Evolutionary conservation across 2,888 invertebrate genomes (phyloP).

Genomic region (Horisme vitalbata): DNA sequence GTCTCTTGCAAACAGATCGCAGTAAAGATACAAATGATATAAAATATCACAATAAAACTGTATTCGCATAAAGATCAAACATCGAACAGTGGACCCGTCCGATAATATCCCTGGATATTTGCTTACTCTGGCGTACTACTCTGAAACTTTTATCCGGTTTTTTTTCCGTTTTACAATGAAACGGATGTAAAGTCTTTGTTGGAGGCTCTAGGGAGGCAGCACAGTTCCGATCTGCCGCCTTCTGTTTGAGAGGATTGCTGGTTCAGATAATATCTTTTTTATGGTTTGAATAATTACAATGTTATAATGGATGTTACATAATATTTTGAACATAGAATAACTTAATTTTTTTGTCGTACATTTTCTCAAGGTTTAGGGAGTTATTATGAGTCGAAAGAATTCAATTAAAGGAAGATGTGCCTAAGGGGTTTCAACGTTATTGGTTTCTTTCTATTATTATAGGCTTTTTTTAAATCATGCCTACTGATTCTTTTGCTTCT

Average conservation of each 20-base stretch:
- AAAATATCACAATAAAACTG: constrained; percentile 25
- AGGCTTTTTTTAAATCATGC: too few relatives aligned
- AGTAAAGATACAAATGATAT: constrained; percentile 18
- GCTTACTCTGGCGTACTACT: constrained; percentile 25
- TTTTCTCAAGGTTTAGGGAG: too few relatives aligned
- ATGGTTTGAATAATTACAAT: neutral
- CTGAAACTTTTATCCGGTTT: constrained; percentile 17
- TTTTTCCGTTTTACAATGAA: constrained; percentile 15
- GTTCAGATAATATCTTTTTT: neutral
- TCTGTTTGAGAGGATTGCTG: constrained; percentile 7
- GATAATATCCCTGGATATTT: constrained; percentile 30
- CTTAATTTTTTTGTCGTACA: too few relatives aligned
- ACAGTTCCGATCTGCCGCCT: constrained; percentile 14
- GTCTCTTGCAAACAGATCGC: constrained; percentile 11
- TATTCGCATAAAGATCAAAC: constrained; percentile 24
- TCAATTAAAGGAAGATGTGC: too few relatives aligned
- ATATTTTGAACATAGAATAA: too few relatives aligned
- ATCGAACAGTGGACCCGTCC: constrained; percentile 21
- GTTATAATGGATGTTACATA: too few relatives aligned
- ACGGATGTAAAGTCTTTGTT: constrained; percentile 27
- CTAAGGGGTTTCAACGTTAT: too few relatives aligned
- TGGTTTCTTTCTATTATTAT: too few relatives aligned
- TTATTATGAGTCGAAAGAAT: too few relatives aligned
- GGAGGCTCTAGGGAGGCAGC: constrained; percentile 15
- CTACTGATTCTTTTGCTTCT: too few relatives aligned